Base-by-base conservation (phyloP, 2,113 vertebrate species). In the Scalopus aquaticus region DNA sequence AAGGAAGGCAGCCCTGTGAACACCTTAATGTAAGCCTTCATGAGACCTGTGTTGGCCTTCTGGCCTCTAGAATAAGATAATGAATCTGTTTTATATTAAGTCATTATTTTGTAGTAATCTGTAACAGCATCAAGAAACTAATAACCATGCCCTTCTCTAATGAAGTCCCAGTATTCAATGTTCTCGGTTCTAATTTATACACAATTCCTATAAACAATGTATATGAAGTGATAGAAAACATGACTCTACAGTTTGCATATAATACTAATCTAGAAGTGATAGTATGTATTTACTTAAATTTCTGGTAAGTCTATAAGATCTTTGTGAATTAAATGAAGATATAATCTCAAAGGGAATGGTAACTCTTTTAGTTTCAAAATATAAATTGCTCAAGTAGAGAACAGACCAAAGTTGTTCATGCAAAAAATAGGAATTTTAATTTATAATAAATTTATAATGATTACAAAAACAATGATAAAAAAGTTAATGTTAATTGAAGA, bases 321-420 rank as follows among this genome's bases (percentile, higher is more conserved):
- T 82, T 35, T 78, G 51, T 42, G 60, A 93, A 77, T 74, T 32
- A 80, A 83, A 84, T 80, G 2, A 87, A 78, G n/a, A 92, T 54
- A 65, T 2, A 69, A 81, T 93, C 93, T 91, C 73, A 81, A 81
- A 93, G 30, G 13, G 37, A 49, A 85, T 51, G 17, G 42, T 26
- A 54, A 87, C 26, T 77, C 85, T 44, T 81, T 93, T 49, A 62
- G 6, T 11, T 58, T 93, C 37, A 78, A 95, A 90, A 73, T 56
- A 67, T 39, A 35, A 83, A 84, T n/a, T 83, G 32, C 6, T 15
- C 4, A 74, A 65, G 35, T 70, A 81, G 3, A 72, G 54, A 72
- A 65, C 30, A 90, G 58, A 92, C 3, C 13, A 82, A 80, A 82
- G 28, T 49, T 80, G 1, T 56, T 89, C 44, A 56, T 77, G 69